A percentile compares a stretch with the other conserved stretches of the same genome.
Conservation (phyloP, 2,797 vertebrate genomes). For the Sebastes variabilis region DNA sequence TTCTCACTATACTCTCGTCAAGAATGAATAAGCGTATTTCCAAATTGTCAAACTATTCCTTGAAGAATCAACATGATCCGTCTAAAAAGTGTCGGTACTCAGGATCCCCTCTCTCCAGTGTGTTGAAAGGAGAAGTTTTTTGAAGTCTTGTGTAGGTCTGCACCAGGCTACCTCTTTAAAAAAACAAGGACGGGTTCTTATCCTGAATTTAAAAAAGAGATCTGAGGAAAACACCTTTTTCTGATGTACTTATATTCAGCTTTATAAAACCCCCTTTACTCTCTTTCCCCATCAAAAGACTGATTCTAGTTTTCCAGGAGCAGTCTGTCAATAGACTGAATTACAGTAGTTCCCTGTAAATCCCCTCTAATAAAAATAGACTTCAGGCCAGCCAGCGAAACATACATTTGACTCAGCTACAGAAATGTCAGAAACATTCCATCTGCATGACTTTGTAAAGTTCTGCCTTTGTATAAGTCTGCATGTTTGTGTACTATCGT, state of each 20-base stretch:
- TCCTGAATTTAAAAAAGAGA: constrained; percentile 10
- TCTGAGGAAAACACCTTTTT: constrained; percentile 24
- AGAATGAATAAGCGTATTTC: not conserved
- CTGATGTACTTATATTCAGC: constrained; percentile 24
- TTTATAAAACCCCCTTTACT: constrained; percentile 27
- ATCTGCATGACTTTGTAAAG: constrained; percentile 76
- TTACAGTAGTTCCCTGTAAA: constrained; percentile 27
- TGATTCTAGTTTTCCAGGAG: constrained; percentile 29
- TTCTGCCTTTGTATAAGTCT: constrained; percentile 73
- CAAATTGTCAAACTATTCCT: constrained; percentile 16
- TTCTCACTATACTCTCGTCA: not conserved
- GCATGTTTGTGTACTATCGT: constrained; percentile 68
- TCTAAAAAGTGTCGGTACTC: constrained; percentile 22
- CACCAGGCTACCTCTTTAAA: constrained; percentile 36
- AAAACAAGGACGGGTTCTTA: not conserved
- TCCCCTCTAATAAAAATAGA: constrained; percentile 39
- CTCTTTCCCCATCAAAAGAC: constrained; percentile 1
- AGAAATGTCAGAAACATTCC: constrained; percentile 70
- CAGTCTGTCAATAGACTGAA: constrained; percentile 25
- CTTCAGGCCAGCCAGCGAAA: constrained; percentile 24
- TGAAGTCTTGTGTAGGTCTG: not conserved
- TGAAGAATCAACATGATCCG: not conserved
- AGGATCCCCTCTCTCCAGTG: constrained; percentile 17
- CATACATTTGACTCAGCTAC: constrained; percentile 27
- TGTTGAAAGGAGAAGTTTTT: constrained; percentile 11